Evolutionary conservation across 2,888 invertebrate species (phyloP), one percentile per base, ranked within the genome.

Genomic region (Sympetrum striolatum): DNA sequence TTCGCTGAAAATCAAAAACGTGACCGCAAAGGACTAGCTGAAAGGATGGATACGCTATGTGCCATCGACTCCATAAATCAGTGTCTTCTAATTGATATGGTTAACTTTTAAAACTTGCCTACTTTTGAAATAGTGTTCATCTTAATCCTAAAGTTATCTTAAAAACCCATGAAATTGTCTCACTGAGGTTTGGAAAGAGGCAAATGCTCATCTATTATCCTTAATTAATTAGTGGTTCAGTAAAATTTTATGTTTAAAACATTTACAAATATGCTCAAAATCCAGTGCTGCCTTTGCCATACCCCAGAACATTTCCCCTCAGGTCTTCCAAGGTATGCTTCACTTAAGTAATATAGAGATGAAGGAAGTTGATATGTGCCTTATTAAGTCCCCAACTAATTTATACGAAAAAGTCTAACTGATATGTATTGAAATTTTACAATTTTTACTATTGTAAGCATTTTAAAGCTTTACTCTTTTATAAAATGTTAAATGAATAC

Each of bases 241-340:
- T 3, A 10, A 31, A 73, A 60, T 15, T 37, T n/a, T 60, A 60
- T 39, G 22, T 6, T 58, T n/a, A 64, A 37, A n/a, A 60, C 22
- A 60, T 86, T 14, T 86, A n/a, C 39, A 4, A 86, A 86, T 60
- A 12, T 86, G 86, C 86, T 86, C 86, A 86, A 86, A 58, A 22
- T 86, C 86, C 86, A 86, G 86, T 86, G 86, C 86, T 86, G 86
- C 86, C 86, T 86, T n/a, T 86, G 86, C 58, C 58, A 86, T 60
- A n/a, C 37, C 22, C 25, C 39, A 81, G 25, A 86, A 64, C 1
- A 31, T 60, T 60, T 58, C 35, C 37, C 37, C 86, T 86, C 86
- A 86, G 86, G 86, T 86, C 86, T 86, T 86, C 86, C 86, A 37
- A n/a, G 58, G 37, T 37, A 60, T 86, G 60, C 86, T 86, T 86